Base-by-base conservation (phyloP, 2,888 invertebrate species). In the Lepidocyrtoides sp. region DNA sequence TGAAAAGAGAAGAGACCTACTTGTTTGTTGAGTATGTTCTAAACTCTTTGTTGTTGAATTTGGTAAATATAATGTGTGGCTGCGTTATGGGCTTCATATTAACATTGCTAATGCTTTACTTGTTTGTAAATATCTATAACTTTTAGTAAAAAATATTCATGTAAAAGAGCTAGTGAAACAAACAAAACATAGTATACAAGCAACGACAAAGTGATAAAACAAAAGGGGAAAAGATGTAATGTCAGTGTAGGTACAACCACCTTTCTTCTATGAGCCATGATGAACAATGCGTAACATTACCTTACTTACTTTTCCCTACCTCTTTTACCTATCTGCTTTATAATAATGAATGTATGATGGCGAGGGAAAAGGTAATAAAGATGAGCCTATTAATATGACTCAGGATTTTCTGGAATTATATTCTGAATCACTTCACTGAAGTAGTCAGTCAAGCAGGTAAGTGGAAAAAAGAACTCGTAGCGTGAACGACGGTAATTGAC, bases 401-500 rank as follows among this genome's bases (percentile, higher is more conserved):
- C 86, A 86, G 72, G 57, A 57, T 44, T 87, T 79, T 86, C 77
- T 77, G 86, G 86, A 86, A 79, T 72, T 86, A 48, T 41, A 57
- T 85, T 26, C 54, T 85, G 85, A 75, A 44, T 86, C 75, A 86
- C 32, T 32, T 14, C 29, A 23, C 20, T 57, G 23, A 57, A 57
- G 57, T 17, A 44, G 72, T 41, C 41, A 10, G 2, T 66, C 12
- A 66, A 32, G n/a, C 36, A 14, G 29, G 2, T 29, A 8, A 32
- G 23, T 69, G 5, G 26, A 60, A 36, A 69, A 32, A 36, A 29
- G 54, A 14, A 60, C 20, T 60, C 32, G 29, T 79, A 81, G 88
- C 81, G 88, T 88, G 81, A 48, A 79, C 44, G 14, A 63, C 20
- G 69, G 81, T 88, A 81, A 88, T 88, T 88, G 88, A 88, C 81